Evolutionary conservation across 2,113 vertebrate species (phyloP).

Genomic region (Rhinopithecus roxellana): DNA sequence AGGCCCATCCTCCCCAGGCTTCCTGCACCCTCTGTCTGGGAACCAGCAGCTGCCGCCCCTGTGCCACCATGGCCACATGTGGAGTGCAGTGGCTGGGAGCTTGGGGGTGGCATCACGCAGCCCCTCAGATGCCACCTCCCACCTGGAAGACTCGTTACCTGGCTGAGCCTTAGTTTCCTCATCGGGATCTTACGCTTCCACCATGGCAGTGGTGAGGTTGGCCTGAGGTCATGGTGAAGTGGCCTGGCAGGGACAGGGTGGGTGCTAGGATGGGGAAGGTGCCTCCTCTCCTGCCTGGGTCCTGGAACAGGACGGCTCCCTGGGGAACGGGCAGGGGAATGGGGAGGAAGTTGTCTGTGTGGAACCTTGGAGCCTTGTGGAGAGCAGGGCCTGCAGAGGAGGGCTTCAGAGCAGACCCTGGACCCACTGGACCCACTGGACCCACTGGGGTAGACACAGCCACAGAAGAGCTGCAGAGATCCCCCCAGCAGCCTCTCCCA

Average conservation of each 20-base stretch:
- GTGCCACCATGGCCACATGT: too few species aligned
- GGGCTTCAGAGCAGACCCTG: too few species aligned
- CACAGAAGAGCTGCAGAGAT: background rate
- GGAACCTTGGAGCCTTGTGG: background rate
- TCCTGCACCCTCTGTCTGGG: background rate
- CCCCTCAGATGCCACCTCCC: background rate
- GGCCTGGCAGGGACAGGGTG: background rate
- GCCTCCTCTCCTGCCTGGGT: background rate
- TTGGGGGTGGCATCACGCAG: rapidly evolving
- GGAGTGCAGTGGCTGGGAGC: background rate
- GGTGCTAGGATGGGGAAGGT: background rate
- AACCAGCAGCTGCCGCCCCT: background rate
- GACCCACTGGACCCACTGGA: too few species aligned
- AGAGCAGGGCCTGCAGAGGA: too few species aligned
- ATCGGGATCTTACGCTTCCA: background rate
- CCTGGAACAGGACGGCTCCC: background rate
- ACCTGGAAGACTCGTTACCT: background rate
- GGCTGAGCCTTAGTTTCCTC: background rate
- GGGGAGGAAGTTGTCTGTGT: background rate
- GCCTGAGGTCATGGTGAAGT: background rate
- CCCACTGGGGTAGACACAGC: too few species aligned
- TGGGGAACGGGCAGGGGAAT: background rate
- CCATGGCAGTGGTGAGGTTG: background rate
- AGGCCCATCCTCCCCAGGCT: background rate
- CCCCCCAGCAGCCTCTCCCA: background rate